These are phyloP conservation scores for Polyommatus iphigenia DNA, from an alignment of 2,888 invertebrate species.

Conservation along the genomic window DNA sequence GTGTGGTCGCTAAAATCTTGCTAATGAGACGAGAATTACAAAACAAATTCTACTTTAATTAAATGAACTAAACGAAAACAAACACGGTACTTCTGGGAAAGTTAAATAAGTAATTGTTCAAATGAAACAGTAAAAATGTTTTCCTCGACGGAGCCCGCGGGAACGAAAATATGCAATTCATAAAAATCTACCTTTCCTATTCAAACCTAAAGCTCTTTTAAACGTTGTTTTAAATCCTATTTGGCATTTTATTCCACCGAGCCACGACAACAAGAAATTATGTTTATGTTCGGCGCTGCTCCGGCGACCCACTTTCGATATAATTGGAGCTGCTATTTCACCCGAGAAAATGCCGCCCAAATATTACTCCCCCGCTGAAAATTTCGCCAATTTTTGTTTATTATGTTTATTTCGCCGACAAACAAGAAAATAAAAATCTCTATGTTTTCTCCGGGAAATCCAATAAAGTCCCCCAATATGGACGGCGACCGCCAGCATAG, in stretches of 20 bases:
- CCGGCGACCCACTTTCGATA: conserved; percentile 9
- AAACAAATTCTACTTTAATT: conserved; percentile 8
- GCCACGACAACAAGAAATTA: conserved; percentile 3
- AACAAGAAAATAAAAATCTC: background rate
- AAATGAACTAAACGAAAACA: conserved; percentile 7
- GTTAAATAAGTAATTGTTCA: background rate
- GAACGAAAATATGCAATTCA: conserved; percentile 6
- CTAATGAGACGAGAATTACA: background rate
- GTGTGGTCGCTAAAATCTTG: background rate
- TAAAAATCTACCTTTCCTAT: background rate
- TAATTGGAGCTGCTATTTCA: conserved; percentile 21
- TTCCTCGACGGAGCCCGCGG: background rate
- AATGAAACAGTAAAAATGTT: background rate
- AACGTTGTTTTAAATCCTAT: background rate
- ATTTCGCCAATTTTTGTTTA: conserved; percentile 15
- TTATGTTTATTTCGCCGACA: background rate
- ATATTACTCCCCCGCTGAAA: conserved; percentile 7
- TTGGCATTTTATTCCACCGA: background rate
- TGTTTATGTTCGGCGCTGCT: background rate
- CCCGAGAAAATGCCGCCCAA: background rate
- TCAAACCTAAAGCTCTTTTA: background rate
- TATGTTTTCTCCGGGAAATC: background rate
- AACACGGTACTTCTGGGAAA: background rate
- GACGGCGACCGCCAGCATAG: conserved; percentile 11
- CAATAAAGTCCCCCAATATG: background rate